Conservation (phyloP, 2,888 invertebrate species). For the Isoperla grammatica region DNA sequence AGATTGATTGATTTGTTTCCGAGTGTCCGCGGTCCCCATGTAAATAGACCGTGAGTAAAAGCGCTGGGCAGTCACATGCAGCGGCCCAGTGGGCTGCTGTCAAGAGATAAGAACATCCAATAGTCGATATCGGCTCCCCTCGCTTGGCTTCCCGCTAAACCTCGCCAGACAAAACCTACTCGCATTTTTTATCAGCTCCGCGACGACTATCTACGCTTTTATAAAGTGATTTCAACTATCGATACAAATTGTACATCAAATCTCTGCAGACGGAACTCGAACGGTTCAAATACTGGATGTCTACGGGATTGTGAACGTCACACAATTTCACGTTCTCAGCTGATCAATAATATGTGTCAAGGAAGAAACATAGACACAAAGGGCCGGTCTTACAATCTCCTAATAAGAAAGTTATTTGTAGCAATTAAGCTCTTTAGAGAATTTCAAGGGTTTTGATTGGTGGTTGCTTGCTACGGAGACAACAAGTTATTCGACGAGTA, state of each 20-base stretch:
- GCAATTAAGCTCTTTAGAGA: too few relatives aligned
- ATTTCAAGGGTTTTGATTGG: too few relatives aligned
- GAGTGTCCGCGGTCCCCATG: slow-evolving; percentile 5
- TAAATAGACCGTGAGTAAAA: slow-evolving; percentile 11
- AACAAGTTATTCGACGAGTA: too few relatives aligned
- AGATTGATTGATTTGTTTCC: neutral
- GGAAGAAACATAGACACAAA: too few relatives aligned
- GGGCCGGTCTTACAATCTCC: too few relatives aligned
- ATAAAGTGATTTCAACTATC: slow-evolving; percentile 7
- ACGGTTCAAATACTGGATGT: too few relatives aligned
- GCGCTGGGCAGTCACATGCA: slow-evolving; percentile 5
- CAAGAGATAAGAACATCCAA: slow-evolving; percentile 13
- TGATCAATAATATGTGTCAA: too few relatives aligned
- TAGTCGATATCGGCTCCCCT: slow-evolving; percentile 23
- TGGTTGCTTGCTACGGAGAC: too few relatives aligned
- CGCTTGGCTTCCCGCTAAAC: slow-evolving; percentile 1
- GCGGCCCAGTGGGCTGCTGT: neutral
- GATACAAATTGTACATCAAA: slow-evolving; percentile 21
- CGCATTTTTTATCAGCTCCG: slow-evolving; percentile 18
- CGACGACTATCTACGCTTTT: slow-evolving; percentile 5
- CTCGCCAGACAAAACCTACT: neutral
- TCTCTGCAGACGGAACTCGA: neutral
- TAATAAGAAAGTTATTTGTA: too few relatives aligned
- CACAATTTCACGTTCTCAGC: too few relatives aligned
- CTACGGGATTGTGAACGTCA: too few relatives aligned